Evolutionary conservation across 1,140 invertebrate genomes (phyloP), one percentile per base, ranked within the genome.

Genomic region (Meloidogyne floridensis): DNA sequence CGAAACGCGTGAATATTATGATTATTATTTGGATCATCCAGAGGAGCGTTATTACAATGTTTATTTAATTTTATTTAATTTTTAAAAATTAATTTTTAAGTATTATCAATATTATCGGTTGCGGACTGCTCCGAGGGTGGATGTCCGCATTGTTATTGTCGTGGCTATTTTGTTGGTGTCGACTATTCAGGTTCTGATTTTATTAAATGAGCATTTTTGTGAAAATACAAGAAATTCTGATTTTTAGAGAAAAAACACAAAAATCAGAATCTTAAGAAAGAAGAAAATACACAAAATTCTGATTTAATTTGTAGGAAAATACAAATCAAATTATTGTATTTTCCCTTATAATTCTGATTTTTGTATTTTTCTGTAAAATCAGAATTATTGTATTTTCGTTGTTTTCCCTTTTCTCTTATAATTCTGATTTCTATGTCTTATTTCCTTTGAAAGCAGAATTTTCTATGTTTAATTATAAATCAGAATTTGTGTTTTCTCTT

Each of bases 1-100:
- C 59, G 95, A 96, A 87, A 93, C 93, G 15, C 91, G 95, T 84
- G 92, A 92, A 72, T 95, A 96, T 73, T 97, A 97, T 90, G 94
- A 97, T 90, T 96, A 96, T 90, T 96, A 96, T 94, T 92, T 97
- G 91, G 95, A 97, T 90, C 94, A 97, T 92, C 95, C 95, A 83
- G 92, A 92, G 91, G 89, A 85, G 73, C 72, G 89, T 69, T 90
- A 83, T 74, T 88, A 82, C 77, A 84, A 81, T 75, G 59, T 65
- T 65, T n/a, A n/a, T n/a, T 65, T 65, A 18, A 54, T 9, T 11
- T 54, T 54, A 10, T n/a, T n/a, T 32, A 80, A 0, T 71, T 32
- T 65, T 15, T 65, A n/a, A 47, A n/a, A 51, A 42, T 85, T 18
- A 32, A 15, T 75, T 69, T 81, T 32, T 32, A 32, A 87, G 92